Base-by-base conservation (phyloP, 2,888 invertebrate genomes). In the Chironomus tentans region DNA sequence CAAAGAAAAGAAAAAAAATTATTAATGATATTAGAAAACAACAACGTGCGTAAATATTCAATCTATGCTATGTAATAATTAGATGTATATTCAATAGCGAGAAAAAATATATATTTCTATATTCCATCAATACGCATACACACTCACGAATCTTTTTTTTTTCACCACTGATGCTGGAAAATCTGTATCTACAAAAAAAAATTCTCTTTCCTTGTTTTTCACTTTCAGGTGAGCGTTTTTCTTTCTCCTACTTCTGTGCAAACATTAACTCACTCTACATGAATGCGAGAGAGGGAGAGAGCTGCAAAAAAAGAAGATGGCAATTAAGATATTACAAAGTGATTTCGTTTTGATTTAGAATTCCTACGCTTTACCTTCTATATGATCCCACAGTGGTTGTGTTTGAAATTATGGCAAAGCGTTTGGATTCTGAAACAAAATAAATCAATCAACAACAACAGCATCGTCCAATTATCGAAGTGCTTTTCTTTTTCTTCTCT, bases 291-390 rank as follows among this genome's bases (percentile, higher is more conserved):
- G 38, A 38, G 38, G 2, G 10, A 28, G 28, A 28, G 28, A 28
- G 28, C 1, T 5, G 5, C 3, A 28, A 38, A 38, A 38, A 38
- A 38, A 38, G 38, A 38, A 38, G 38, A 38, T 56, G 15, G 56
- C 56, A 56, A 56, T 56, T 56, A 56, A 56, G 56, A 56, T 56
- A 18, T 15, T 56, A 56, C 18, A 18, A 18, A 13, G 65, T 65
- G 65, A 65, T 65, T 80, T 80, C 83, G 85, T 87, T 90, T 88
- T 85, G 91, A 86, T 92, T 94, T 94, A 94, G 93, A 94, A 94
- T 94, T 93, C 93, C 93, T 93, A 93, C 93, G 93, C 93, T 93
- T 94, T 93, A 93, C 93, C 92, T 91, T 90, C n/a, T n/a, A n/a
- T 84, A 38, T 38, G 38, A 28, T 28, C 10, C 38, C 7, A 2